phyloP scores from a whole-genome alignment of 2,113 vertebrate species.

The Manacus vitellinus region DNA sequence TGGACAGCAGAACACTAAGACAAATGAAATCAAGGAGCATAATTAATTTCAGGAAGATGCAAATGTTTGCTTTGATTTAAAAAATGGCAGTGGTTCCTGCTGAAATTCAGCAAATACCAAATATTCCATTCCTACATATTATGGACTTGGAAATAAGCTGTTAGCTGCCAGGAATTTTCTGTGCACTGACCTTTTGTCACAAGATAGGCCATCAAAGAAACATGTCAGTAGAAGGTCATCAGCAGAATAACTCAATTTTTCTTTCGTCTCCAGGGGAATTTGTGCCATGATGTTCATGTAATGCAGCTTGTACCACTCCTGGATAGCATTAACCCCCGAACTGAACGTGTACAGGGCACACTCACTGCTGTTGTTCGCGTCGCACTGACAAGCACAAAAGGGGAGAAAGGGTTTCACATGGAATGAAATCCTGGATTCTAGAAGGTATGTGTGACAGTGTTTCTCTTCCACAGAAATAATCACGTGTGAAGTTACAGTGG shows the following conservation, averaged over 20 bases:
- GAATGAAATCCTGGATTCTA: background rate
- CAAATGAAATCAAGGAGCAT: background rate
- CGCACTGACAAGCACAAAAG: constrained; percentile 68
- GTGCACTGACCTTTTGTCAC: constrained; percentile 77
- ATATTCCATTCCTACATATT: background rate
- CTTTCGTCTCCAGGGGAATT: constrained; percentile 77
- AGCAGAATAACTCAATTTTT: constrained; percentile 77
- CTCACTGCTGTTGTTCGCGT: constrained; percentile 63
- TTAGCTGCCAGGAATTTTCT: background rate
- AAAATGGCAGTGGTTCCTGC: background rate
- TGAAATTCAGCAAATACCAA: background rate
- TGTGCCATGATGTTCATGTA: constrained; percentile 87
- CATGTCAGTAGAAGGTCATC: constrained; percentile 81
- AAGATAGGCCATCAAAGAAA: constrained; percentile 80
- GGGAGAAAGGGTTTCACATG: background rate
- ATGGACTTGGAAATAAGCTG: background rate
- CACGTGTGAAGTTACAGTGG: background rate
- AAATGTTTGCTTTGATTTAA: background rate
- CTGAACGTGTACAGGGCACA: constrained; percentile 81
- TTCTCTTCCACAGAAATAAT: background rate
- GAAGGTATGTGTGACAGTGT: background rate
- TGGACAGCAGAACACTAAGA: background rate
- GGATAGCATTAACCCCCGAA: constrained; percentile 81
- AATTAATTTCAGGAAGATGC: background rate
- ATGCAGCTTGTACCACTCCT: constrained; percentile 85